Evolutionary conservation across 2,888 invertebrate species (phyloP), one percentile per base, ranked within the genome.

Genomic region (Torymus aiolomorphi): DNA sequence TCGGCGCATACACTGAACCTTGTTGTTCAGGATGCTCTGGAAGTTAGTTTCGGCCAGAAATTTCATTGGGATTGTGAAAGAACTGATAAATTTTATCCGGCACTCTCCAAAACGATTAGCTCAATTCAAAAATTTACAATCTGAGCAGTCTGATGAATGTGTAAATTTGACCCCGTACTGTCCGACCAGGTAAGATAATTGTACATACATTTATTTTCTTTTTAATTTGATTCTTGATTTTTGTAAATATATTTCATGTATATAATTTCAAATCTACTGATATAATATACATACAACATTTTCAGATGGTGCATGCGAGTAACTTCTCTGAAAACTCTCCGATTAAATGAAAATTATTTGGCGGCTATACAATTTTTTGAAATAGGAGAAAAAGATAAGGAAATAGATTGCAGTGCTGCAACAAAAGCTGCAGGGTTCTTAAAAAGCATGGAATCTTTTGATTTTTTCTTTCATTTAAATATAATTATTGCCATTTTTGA

Each of bases 41-140:
- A 56, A 56, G 5, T 14, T 56, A 56, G 4, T 14, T 56, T 14
- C 3, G 4, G n/a, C 56, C 4, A 56, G 56, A 56, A 56, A 56
- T 13, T 56, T 56, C n/a, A 56, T 56, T 56, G 56, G 5, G n/a
- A 14, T 56, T 14, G 56, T 56, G 18, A 63, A 80, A 62, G 76
- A 63, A 14, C 18, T 82, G 49, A 77, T 83, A 11, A 82, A 74
- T 74, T 82, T 79, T 61, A 76, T 81, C 54, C 66, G 74, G 31
- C 80, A 82, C 56, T 83, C 82, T 12, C 80, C 81, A 61, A 82
- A 83, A 59, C 72, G 81, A 69, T 65, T 83, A 42, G 82, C 81
- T 16, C 16, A 66, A 51, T 83, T 83, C 76, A 73, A 79, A 67
- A 54, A 79, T 66, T 66, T 82, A n/a, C n/a, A n/a, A n/a, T n/a